phyloP scores from a whole-genome alignment of 2,888 invertebrate genomes.

The Scelioninae gen. 2 region DNA sequence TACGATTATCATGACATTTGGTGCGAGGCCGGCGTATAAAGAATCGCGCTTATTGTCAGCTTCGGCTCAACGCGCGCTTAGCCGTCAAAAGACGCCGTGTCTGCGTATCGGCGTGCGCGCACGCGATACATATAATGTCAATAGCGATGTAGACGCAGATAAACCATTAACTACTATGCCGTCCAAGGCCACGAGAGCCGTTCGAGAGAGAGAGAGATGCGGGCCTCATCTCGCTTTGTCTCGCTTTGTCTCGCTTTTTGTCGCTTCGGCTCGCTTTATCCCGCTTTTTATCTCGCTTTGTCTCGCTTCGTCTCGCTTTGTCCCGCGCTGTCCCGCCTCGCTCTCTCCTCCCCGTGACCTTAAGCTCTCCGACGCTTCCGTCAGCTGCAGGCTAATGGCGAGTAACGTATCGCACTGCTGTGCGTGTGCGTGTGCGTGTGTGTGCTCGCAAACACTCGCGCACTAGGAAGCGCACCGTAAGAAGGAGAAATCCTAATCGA shows the following conservation, averaged over 20 bases:
- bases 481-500: conserved; percentile 56
- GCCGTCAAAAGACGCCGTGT: conserved; percentile 51
- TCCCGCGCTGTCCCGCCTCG: conserved; percentile 47
- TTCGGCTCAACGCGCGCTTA: conserved; percentile 36
- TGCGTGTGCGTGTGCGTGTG: conserved; percentile 10
- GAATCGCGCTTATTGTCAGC: conserved; percentile 47
- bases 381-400: conserved; percentile 73
- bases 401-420: conserved; percentile 63
- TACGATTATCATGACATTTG: conserved; percentile 55
- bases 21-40: conserved; percentile 53
- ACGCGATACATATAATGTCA: conserved; percentile 59
- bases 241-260: conserved; percentile 43
- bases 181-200: conserved; percentile 69
- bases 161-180: conserved; percentile 56
- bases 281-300: conserved; percentile 44
- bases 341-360: conserved; percentile 66
- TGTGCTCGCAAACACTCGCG: too few relatives aligned
- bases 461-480: conserved; percentile 37
- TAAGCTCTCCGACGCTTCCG: conserved; percentile 71
- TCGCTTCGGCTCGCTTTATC: conserved; percentile 42
- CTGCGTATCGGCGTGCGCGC: conserved; percentile 53
- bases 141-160: conserved; percentile 59
- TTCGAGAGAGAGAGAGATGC: conserved; percentile 67
- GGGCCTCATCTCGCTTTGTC: conserved; percentile 65
- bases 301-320: conserved; percentile 44